Base-by-base conservation (phyloP, 2,797 vertebrate species). In the Enteromius radiatus region DNA sequence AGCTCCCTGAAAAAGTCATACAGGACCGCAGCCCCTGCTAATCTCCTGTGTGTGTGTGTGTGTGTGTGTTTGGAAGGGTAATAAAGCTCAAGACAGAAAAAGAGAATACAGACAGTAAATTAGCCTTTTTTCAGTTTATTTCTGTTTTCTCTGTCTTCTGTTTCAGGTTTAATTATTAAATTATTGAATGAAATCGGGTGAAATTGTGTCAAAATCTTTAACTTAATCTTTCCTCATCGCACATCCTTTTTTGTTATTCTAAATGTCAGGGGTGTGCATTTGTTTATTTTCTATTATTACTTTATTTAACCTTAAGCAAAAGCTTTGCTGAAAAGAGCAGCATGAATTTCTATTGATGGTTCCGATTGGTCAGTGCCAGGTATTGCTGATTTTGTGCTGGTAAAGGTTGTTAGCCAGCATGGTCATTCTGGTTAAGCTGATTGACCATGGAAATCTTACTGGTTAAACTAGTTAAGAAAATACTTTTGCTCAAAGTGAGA, bases 1-100 rank as follows among this genome's bases (percentile, higher is more conserved):
- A 85, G 67, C 69, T 59, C 9, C 75, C 67, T 82, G 75, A 67
- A 78, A 82, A 85, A 85, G 75, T 71, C 75, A 64, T 82, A 67
- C 75, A 85, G 80, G 68, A 77, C 68, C 59, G 70, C 33, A 68
- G 75, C 74, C 61, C 67, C 31, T 65, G 78, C 65, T 76, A 81
- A 81, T 81, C 84, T 81, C 83, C 36, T 68, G 1, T 74, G 65
- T 67, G 64, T 79, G 78, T 70, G 70, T 75, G 56, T 52, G n/a
- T 78, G 65, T 54, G 28, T 64, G 56, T 78, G 64, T 65, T 54
- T 77, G 65, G 65, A 80, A 65, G 70, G 65, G n/a, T 74, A 65
- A 77, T 38, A 85, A 28, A 49, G 41, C 54, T 81, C 54, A 45
- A 81, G 28, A 64, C 59, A 47, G 65, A 36, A 23, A 76, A 45